Evolutionary conservation across 64 coral and sea anemone genomes (phyloP).

Genomic region (Porites lutea): DNA sequence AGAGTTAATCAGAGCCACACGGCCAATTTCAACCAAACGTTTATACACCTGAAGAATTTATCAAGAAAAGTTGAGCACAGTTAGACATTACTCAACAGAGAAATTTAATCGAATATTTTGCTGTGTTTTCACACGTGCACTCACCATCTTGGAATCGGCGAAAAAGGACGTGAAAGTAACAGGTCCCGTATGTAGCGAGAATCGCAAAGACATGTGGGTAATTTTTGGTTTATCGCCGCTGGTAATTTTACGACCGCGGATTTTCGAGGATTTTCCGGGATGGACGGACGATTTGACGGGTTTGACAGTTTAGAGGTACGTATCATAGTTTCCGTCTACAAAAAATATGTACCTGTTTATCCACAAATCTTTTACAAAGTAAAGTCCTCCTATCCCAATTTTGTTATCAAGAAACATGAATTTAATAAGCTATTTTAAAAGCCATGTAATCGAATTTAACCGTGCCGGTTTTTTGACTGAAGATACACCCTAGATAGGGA

Average conservation of each 20-base stretch:
- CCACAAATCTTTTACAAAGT: too few species aligned
- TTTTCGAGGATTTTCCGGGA: too few species aligned
- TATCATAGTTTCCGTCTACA: too few species aligned
- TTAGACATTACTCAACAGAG: slow-evolving; percentile 1
- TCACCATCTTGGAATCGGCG: slow-evolving; percentile 94
- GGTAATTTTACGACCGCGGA: background rate
- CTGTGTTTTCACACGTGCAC: slow-evolving; percentile 90
- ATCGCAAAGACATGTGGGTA: slow-evolving; percentile 29
- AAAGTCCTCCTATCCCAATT: too few species aligned
- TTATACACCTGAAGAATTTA: slow-evolving; percentile 89
- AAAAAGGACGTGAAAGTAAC: slow-evolving; percentile 19
- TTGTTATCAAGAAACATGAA: too few species aligned
- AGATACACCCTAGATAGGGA: too few species aligned
- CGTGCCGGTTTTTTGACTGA: too few species aligned
- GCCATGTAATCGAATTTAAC: too few species aligned
- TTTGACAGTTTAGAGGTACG: too few species aligned
- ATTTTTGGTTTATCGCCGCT: background rate
- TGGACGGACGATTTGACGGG: too few species aligned
- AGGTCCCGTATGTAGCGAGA: slow-evolving; percentile 43
- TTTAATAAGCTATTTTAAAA: too few species aligned
- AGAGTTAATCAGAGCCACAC: slow-evolving; percentile 94
- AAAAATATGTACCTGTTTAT: too few species aligned
- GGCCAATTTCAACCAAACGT: slow-evolving; percentile 99
- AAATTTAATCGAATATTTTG: slow-evolving; percentile 31
- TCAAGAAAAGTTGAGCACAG: slow-evolving; percentile 20